A percentile compares a stretch with the other conserved stretches of the same genome.
These are phyloP conservation scores for Balanococcus diminutus DNA, from an alignment of 2,888 invertebrate species.

Conservation along the genomic window DNA sequence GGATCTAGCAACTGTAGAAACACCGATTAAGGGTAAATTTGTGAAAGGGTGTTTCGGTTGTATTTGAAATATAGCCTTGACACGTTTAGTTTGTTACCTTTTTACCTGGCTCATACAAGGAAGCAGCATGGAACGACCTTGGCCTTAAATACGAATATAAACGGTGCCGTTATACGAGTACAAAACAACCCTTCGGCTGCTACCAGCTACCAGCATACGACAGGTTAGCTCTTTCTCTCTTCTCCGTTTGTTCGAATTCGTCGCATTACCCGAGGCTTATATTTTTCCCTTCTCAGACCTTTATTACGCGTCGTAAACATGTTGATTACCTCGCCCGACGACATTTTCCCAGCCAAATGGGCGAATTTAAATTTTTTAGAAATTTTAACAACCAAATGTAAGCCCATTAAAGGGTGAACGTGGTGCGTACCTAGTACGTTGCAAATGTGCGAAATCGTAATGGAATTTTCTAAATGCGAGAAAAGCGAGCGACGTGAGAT, in stretches of 20 bases:
- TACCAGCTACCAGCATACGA: no score
- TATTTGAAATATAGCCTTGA: constrained; percentile 8
- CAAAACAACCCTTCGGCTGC: constrained; percentile 32
- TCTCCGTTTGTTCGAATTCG: background rate
- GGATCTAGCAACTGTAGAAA: background rate
- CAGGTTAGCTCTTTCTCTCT: no score
- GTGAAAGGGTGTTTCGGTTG: constrained; percentile 19
- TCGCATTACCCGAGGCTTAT: constrained; percentile 18
- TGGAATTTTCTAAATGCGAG: background rate
- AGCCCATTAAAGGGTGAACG: background rate
- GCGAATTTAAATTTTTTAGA: constrained; percentile 1
- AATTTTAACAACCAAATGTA: background rate
- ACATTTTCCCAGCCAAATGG: background rate
- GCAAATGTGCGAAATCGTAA: background rate
- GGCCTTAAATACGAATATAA: constrained; percentile 38
- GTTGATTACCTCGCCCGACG: background rate
- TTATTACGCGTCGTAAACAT: constrained; percentile 37
- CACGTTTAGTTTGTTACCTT: constrained; percentile 36
- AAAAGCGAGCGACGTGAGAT: background rate
- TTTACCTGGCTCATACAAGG: constrained; percentile 26
- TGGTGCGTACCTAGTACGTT: background rate
- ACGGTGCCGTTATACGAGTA: constrained; percentile 14
- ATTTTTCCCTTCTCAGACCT: constrained; percentile 23
- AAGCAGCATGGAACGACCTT: constrained; percentile 24
- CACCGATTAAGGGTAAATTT: constrained; percentile 4